Base-by-base conservation (phyloP, 2,113 vertebrate species). In the Carassius auratus region DNA sequence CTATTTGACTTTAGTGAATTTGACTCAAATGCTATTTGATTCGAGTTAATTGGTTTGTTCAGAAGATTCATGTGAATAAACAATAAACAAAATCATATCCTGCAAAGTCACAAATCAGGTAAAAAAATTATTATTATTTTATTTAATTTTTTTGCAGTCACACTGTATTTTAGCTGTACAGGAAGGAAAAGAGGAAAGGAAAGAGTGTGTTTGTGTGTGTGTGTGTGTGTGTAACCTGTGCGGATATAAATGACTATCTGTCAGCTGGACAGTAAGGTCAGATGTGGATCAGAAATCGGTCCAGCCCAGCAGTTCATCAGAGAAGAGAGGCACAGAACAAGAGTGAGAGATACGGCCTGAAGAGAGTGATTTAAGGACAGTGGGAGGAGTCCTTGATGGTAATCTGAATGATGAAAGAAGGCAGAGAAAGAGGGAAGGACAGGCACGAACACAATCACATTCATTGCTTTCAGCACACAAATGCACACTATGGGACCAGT, bases 211-310 rank as follows among this genome's bases (percentile, higher is more conserved):
- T n/a, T 12, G 59, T 62, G n/a, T 23, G 59, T 23, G n/a, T 23
- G 62, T 66, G 59, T 55, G 33, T 50, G 42, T 38, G 76, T 73
- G 77, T 7, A 36, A 69, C 14, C 6, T 64, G 64, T 81, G 80
- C 23, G 0, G 52, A 83, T 81, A 81, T 84, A 87, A 92, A 88
- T 66, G 88, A 55, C 83, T 84, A 91, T 92, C 89, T 88, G 62
- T 92, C 91, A 92, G 80, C 81, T 83, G 88, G 90, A 91, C 87
- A 88, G 88, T 85, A 92, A 92, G 92, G 91, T 94, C 90, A 91
- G 89, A 88, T 88, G 80, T 83, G 78, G 88, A 87, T 88, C 66
- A 83, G 50, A 68, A 75, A 76, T 33, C 52, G n/a, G 76, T 86
- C 36, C 81, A 84, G 84, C 45, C 59, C 48, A 84, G 84, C 59